phyloP scores from a whole-genome alignment of 2,113 vertebrate genomes.

The Trichomycterus rosablanca region DNA sequence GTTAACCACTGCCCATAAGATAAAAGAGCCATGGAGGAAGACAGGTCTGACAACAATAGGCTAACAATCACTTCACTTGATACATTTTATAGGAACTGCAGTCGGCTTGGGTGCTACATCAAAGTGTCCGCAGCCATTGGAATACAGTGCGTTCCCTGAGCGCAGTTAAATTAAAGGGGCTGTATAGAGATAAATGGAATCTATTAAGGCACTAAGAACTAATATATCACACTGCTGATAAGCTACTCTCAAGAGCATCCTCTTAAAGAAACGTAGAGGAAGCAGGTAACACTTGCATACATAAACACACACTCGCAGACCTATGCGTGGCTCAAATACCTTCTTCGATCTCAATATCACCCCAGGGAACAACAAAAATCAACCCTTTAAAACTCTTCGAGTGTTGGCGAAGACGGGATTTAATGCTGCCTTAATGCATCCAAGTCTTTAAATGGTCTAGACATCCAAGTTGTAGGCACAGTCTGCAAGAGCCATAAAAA shows the following conservation, averaged over 20 bases:
- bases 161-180: conserved; percentile 62
- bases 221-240: conserved; percentile 64
- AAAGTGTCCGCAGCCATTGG: conserved; percentile 59
- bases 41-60: conserved; percentile 62
- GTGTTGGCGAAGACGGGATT: conserved; percentile 26
- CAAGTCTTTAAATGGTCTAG: conserved; percentile 1
- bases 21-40: conserved; percentile 55
- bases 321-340: conserved; percentile 56
- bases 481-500: conserved; percentile 19
- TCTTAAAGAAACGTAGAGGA: conserved; percentile 36
- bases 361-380: conserved; percentile 57
- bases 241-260: conserved; percentile 54
- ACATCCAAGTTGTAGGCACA: background rate
- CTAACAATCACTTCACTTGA: conserved; percentile 62
- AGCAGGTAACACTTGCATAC: conserved; percentile 24
- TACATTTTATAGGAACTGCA: conserved; percentile 46
- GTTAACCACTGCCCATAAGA: conserved; percentile 50
- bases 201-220: conserved; percentile 65
- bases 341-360: conserved; percentile 55
- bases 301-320: conserved; percentile 30
- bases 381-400: conserved; percentile 58
- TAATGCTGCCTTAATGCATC: conserved; percentile 19
- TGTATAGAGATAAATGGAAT: conserved; percentile 67
- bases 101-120: conserved; percentile 55
- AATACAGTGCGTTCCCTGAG: conserved; percentile 56